Base-by-base conservation (phyloP, 1,140 invertebrate genomes). In the Drosophila varians region DNA sequence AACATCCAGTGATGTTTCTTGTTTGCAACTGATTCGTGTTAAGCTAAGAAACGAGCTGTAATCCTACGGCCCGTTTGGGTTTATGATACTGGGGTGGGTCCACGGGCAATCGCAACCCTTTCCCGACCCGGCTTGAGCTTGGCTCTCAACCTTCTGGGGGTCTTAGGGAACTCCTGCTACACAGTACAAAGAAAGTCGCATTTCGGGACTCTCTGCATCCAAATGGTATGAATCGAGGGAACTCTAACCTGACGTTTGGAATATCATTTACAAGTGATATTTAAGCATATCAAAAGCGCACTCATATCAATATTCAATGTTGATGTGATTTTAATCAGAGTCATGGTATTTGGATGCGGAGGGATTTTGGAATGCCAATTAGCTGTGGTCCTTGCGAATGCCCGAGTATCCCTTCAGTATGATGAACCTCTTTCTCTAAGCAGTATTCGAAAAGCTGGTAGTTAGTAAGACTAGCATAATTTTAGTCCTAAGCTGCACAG, bases 391-490 rank as follows among this genome's bases (percentile, higher is more conserved):
- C 31, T 14, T 34, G 45, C 46, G 43, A 51, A 25, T 70, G 52
- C 68, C 21, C 31, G 53, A 12, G 54, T 28, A 26, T 28, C 64
- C 68, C 43, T 66, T 71, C 90, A 91, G 90, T 90, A 90, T 82
- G 62, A 90, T 91, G 88, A 89, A 87, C 80, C 90, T 84, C 88
- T 90, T 90, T 91, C 89, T 91, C 89, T 91, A 91, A 91, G 88
- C 90, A 91, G 90, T 91, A 91, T 91, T 91, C 89, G 90, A 91
- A 91, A 90, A 89, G 90, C 90, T 76, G 82, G 68, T 91, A 91
- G 89, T 70, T 58, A 11, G 26, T 91, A 91, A 91, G 84, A 56
- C 16, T 83, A 88, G 74, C 48, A 57, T 88, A 88, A 78, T 88
- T 87, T 28, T 79, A 86, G 75, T 8, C 18, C 42, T 88, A 78